phyloP scores from a whole-genome alignment of 2,113 vertebrate species.

The Colinus virginianus region DNA sequence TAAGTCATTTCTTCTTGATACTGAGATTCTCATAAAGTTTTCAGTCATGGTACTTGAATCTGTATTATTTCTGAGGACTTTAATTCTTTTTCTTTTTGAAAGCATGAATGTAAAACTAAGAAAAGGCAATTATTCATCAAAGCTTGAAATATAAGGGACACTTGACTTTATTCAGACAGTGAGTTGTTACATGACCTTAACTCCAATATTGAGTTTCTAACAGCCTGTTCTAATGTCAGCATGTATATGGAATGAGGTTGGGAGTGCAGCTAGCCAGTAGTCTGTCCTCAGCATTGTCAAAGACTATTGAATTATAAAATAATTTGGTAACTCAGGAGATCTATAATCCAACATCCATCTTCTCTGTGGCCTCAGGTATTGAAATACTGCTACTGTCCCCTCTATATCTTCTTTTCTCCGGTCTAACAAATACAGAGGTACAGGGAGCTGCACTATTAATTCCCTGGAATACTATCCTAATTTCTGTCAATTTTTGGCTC shows the following conservation, averaged over 20 bases:
- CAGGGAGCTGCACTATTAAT: neutral
- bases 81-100: neutral
- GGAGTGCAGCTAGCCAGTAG: neutral
- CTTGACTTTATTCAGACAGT: neutral
- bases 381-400: rapidly evolving
- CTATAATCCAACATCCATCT: neutral
- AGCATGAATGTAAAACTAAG: neutral
- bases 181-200: neutral
- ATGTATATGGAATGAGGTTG: neutral
- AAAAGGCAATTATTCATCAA: neutral
- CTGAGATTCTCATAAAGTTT: neutral
- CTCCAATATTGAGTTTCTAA: neutral
- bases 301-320: neutral
- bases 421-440: neutral
- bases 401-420: neutral
- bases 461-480: neutral
- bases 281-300: neutral
- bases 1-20: neutral
- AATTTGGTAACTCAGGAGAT: neutral
- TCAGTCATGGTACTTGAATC: neutral
- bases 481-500: neutral
- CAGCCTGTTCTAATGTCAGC: neutral
- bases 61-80: neutral
- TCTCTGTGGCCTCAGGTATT: neutral
- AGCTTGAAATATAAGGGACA: neutral